These are phyloP conservation scores for Arothron firmamentum DNA, from an alignment of 2,113 vertebrate genomes.

Conservation along the genomic window DNA sequence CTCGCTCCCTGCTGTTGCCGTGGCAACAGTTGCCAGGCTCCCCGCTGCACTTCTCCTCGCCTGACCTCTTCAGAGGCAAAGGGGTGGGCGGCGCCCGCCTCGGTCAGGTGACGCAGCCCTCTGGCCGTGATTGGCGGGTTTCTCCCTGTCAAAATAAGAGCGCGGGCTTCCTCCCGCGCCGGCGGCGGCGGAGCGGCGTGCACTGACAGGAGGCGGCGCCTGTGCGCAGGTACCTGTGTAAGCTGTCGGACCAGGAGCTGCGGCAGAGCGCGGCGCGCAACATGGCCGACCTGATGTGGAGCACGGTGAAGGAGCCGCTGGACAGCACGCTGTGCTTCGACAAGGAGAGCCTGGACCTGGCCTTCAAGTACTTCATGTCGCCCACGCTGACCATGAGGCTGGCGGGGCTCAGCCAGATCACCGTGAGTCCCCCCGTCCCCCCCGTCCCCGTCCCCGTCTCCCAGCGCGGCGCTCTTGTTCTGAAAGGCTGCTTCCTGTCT, in stretches of 20 bases:
- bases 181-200: too few relatives aligned
- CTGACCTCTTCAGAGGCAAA: constrained; percentile 56
- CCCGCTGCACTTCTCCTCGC: constrained; percentile 58
- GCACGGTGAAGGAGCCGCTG: constrained; percentile 97
- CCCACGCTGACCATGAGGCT: constrained; percentile 98
- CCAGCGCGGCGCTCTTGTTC: too few relatives aligned
- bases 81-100: constrained; percentile 36
- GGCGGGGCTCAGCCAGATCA: constrained; percentile 98
- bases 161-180: too few relatives aligned
- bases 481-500: background rate
- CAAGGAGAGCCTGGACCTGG: constrained; percentile 98
- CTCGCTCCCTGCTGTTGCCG: constrained; percentile 43
- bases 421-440: too few relatives aligned
- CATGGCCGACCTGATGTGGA: constrained; percentile 99
- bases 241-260: constrained; percentile 97
- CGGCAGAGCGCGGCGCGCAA: constrained; percentile 96
- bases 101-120: constrained; percentile 52
- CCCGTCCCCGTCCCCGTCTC: too few relatives aligned
- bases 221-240: constrained; percentile 89
- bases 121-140: too few relatives aligned
- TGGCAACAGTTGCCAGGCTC: constrained; percentile 63
- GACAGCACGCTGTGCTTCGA: constrained; percentile 97
- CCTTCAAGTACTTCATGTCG: constrained; percentile 99
- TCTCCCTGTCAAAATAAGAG: too few relatives aligned
- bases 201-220: too few relatives aligned